Evolutionary conservation across 2,888 invertebrate genomes (phyloP).

Genomic region (Drosophila melanosoma): DNA sequence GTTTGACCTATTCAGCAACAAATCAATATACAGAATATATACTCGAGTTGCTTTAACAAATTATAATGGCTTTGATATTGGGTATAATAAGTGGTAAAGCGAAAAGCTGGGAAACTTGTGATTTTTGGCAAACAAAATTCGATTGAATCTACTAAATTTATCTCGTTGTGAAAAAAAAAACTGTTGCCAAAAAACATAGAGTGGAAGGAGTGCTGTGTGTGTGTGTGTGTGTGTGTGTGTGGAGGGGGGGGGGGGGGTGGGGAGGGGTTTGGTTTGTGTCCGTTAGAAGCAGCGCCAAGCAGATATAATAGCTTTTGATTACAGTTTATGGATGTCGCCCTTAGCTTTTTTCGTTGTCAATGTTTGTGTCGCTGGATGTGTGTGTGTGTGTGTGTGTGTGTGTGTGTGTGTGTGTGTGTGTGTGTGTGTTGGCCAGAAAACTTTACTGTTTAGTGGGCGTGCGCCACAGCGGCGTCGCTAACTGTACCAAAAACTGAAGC

Average conservation of each 20-base stretch:
- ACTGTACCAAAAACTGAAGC: conserved; percentile 20
- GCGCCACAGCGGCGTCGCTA: conserved; percentile 68
- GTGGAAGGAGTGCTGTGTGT: background rate
- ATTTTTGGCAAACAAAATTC: conserved; percentile 74
- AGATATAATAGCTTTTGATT: conserved; percentile 80
- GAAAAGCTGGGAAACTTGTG: conserved; percentile 49
- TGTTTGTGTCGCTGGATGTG: conserved; percentile 14
- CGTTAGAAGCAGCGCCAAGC: conserved; percentile 53
- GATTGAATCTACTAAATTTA: conserved; percentile 75
- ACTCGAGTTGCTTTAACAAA: background rate
- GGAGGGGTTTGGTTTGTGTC: conserved; percentile 28
- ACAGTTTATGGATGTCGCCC: conserved; percentile 80
- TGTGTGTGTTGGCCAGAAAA: conserved; percentile 46
- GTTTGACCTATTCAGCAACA: background rate
- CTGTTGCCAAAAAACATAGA: conserved; percentile 73
- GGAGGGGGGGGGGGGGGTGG: background rate
- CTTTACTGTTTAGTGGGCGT: conserved; percentile 65
- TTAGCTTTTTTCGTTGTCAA: conserved; percentile 50
- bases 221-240: background rate
- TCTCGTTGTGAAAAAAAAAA: conserved; percentile 55
- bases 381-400: conserved; percentile 6
- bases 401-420: conserved; percentile 24
- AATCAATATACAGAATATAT: background rate
- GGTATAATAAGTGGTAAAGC: conserved; percentile 43
- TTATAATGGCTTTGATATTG: conserved; percentile 7